These are phyloP conservation scores for Gobio gobio DNA, from an alignment of 2,113 vertebrate species.

Conservation along the genomic window DNA sequence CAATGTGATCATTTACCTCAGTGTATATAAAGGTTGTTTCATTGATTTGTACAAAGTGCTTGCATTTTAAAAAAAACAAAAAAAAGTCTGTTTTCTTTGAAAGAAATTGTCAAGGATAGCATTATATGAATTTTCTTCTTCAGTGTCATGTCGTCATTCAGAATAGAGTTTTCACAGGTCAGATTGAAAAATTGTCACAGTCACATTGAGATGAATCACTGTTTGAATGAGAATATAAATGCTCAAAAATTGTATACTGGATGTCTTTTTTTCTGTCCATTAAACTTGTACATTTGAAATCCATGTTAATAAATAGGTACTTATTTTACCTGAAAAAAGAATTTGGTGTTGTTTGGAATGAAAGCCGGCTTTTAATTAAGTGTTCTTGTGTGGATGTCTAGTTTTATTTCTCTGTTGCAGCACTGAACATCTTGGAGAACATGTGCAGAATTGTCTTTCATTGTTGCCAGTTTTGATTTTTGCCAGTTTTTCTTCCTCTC, in stretches of 20 bases:
- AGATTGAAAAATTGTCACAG: too few species aligned
- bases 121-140: not conserved
- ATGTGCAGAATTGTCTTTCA: not conserved
- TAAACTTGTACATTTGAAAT: slow-evolving; percentile 4
- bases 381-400: not conserved
- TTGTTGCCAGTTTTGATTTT: not conserved
- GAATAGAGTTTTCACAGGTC: not conserved
- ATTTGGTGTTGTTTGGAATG: not conserved
- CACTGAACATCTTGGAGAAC: not conserved
- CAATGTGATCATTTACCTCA: slow-evolving; percentile 55
- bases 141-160: not conserved
- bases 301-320: slow-evolving; percentile 16
- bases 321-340: slow-evolving; percentile 1
- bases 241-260: not conserved
- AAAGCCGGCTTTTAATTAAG: not conserved
- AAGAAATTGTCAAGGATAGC: not conserved
- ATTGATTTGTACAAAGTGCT: slow-evolving; percentile 37
- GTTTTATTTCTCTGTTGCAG: not conserved
- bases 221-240: not conserved
- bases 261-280: not conserved
- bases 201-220: not conserved
- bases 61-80: not conserved
- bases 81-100: slow-evolving; percentile 5
- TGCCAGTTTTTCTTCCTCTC: not conserved
- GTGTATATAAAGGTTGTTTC: slow-evolving; percentile 45